Evolutionary conservation across 2,113 vertebrate species (phyloP).

Genomic region (Catharus minimus): DNA sequence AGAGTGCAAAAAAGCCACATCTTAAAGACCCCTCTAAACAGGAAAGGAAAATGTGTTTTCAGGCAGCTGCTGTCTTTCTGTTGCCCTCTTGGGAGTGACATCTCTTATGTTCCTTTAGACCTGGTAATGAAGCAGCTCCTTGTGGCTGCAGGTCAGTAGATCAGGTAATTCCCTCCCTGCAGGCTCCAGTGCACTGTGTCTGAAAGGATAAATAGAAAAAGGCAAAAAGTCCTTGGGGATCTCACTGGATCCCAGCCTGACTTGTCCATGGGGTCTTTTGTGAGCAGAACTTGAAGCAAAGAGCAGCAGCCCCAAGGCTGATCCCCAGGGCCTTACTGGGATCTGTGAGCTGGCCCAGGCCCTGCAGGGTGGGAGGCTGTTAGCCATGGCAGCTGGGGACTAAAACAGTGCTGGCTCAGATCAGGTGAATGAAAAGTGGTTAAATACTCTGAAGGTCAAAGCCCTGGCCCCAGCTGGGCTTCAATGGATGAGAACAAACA

Average conservation of each 20-base stretch:
- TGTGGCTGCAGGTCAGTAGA: background rate
- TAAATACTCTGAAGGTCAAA: background rate
- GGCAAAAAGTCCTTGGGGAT: background rate
- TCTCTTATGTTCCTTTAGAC: background rate
- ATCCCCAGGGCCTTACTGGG: background rate
- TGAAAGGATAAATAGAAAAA: background rate
- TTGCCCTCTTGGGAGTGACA: background rate
- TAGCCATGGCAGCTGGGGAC: background rate
- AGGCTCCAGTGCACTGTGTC: rapidly evolving
- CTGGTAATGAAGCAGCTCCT: background rate
- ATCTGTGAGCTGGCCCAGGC: background rate
- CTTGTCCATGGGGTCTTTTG: background rate
- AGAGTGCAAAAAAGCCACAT: background rate
- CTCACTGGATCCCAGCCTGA: background rate
- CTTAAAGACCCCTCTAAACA: background rate
- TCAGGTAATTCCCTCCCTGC: background rate
- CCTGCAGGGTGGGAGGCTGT: background rate
- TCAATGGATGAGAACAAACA: background rate
- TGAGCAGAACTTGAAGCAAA: background rate
- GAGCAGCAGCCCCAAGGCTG: background rate
- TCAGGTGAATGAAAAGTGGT: background rate
- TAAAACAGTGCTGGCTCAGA: background rate
- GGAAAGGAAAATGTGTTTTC: background rate
- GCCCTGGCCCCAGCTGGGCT: background rate
- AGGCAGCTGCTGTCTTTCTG: background rate